These are phyloP conservation scores for Rhynchomys soricoides DNA, from an alignment of 2,113 vertebrate species.

Conservation along the genomic window DNA sequence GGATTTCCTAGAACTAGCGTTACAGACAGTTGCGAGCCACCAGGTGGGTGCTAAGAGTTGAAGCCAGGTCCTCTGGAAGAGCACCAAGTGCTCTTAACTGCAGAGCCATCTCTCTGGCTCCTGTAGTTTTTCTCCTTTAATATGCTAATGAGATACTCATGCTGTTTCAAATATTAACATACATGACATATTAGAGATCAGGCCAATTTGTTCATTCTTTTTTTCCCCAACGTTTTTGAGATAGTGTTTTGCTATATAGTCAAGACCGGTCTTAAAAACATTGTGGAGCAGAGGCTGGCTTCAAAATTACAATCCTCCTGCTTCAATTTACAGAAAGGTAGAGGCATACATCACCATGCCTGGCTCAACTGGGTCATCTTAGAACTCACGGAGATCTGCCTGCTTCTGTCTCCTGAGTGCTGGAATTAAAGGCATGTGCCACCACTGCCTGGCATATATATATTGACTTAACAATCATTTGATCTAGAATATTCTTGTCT, in stretches of 20 bases:
- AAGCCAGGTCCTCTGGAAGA: not conserved
- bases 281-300: not conserved
- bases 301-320: not conserved
- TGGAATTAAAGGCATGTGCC: not conserved
- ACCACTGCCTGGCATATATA: not conserved
- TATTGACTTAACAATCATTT: conserved; percentile 39
- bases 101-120: not conserved
- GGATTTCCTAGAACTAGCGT: not conserved
- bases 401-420: not conserved
- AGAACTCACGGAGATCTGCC: not conserved
- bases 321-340: not conserved
- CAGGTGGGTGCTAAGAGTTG: not conserved
- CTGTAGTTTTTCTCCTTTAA: conserved; percentile 40
- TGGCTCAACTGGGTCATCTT: not conserved
- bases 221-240: not conserved
- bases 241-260: not conserved
- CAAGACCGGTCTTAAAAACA: not conserved
- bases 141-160: conserved; percentile 15
- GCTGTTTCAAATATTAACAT: conserved; percentile 52
- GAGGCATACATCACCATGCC: not conserved
- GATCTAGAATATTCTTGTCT: conserved; percentile 27
- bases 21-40: not conserved
- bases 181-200: not conserved
- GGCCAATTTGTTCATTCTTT: not conserved
- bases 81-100: not conserved